These are phyloP conservation scores for Rotaria macrura DNA, from an alignment of 2,888 invertebrate genomes.

Conservation along the genomic window DNA sequence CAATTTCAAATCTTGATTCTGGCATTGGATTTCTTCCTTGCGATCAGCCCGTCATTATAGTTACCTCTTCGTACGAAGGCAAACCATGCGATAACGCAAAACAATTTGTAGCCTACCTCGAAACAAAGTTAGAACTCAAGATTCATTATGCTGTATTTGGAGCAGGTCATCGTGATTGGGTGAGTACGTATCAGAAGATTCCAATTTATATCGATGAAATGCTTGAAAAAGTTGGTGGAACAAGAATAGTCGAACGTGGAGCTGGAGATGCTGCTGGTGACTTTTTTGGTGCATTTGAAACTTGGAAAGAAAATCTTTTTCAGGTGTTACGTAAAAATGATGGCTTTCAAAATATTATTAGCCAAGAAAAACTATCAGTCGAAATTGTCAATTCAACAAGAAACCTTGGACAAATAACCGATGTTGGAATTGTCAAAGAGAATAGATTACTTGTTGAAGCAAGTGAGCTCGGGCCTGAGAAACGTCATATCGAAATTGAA, in stretches of 20 bases:
- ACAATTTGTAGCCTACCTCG: neutral
- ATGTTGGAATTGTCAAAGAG: neutral
- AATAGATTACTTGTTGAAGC: neutral
- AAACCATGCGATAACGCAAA: neutral
- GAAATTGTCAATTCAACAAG: neutral
- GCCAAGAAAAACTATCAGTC: neutral
- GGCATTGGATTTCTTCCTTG: neutral
- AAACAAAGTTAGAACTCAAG: neutral
- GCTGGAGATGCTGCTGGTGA: neutral
- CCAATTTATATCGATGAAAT: neutral
- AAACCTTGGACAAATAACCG: neutral
- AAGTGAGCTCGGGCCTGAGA: neutral
- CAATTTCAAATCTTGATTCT: neutral
- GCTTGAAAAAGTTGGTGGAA: neutral
- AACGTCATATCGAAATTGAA: neutral
- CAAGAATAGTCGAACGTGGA: neutral
- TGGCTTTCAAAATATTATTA: neutral
- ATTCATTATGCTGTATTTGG: neutral
- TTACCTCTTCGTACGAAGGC: neutral
- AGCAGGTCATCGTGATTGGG: neutral
- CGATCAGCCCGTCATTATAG: neutral
- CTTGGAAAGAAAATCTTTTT: neutral
- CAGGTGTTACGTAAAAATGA: neutral
- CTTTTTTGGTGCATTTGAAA: neutral
- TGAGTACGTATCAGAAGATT: neutral